A percentile compares a stretch with the other conserved stretches of the same genome.
phyloP scores from a whole-genome alignment of 2,888 invertebrate species.

The Cactoblastis cactorum region DNA sequence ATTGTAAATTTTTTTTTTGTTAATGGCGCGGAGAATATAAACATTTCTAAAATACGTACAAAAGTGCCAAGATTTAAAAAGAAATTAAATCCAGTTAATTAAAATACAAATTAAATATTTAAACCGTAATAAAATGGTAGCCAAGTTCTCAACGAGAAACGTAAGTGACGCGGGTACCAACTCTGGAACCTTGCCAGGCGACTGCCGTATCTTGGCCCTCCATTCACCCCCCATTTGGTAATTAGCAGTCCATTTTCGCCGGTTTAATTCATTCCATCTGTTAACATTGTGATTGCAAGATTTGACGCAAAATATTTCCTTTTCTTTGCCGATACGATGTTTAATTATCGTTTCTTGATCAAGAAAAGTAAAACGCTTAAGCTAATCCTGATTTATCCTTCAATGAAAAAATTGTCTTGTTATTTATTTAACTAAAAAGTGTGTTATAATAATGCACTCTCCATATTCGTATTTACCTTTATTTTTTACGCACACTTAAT shows the following conservation, averaged over 20 bases:
- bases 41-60: too few relatives aligned
- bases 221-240: conserved; percentile 5
- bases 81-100: neutral
- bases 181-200: conserved; percentile 4
- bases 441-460: too few relatives aligned
- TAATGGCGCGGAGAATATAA: too few relatives aligned
- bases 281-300: conserved; percentile 3
- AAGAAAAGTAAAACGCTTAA: neutral
- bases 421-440: too few relatives aligned
- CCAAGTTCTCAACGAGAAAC: neutral
- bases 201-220: neutral
- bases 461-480: too few relatives aligned
- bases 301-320: neutral
- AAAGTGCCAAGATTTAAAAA: neutral
- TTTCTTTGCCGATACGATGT: neutral
- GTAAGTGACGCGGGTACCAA: neutral
- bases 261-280: conserved; percentile 1
- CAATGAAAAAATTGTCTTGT: too few relatives aligned
- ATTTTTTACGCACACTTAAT: too few relatives aligned
- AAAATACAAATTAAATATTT: neutral
- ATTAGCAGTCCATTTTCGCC: conserved; percentile 5
- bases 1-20: too few relatives aligned
- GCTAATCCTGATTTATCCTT: too few relatives aligned
- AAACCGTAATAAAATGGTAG: neutral
- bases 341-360: neutral